These are phyloP conservation scores for Chamaedrilus cognettii DNA, from an alignment of 2,888 invertebrate genomes.

Conservation along the genomic window DNA sequence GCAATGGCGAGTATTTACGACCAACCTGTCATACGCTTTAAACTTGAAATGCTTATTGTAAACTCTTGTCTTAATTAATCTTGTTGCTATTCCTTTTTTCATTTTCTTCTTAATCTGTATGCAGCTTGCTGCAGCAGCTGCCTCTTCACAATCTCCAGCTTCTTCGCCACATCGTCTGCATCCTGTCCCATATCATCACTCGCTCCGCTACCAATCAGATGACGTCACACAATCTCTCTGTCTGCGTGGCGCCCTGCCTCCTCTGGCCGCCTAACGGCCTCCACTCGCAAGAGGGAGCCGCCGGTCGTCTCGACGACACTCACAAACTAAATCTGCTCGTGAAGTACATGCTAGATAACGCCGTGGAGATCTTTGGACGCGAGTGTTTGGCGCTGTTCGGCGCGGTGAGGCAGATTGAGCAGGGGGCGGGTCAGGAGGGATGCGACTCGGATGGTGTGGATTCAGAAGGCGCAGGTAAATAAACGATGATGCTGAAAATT, in stretches of 20 bases:
- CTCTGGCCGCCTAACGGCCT: slow-evolving; percentile 5
- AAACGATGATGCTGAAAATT: too few relatives aligned
- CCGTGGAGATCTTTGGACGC: not conserved
- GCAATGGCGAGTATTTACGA: too few relatives aligned
- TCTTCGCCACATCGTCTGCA: slow-evolving; percentile 17
- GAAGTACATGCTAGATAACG: not conserved
- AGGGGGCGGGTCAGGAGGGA: not conserved
- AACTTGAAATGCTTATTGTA: too few relatives aligned
- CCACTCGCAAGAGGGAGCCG: not conserved
- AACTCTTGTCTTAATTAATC: not conserved
- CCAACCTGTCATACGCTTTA: too few relatives aligned
- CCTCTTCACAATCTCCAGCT: slow-evolving; percentile 3
- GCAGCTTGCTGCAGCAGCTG: slow-evolving; percentile 10
- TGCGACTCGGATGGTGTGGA: too few relatives aligned
- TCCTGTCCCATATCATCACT: slow-evolving; percentile 6
- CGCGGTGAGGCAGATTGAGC: not conserved
- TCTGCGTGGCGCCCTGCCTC: slow-evolving; percentile 14
- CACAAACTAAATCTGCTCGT: not conserved
- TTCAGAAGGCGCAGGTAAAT: too few relatives aligned
- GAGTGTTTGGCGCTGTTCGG: not conserved
- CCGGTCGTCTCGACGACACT: not conserved
- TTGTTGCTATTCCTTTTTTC: not conserved
- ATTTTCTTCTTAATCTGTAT: not conserved
- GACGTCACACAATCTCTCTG: slow-evolving; percentile 12
- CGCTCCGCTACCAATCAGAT: not conserved